A percentile compares a stretch with the other conserved stretches of the same genome.
phyloP scores from a whole-genome alignment of 2,113 vertebrate genomes.

The crab-eating macaque (Macaca fascicularis) region T2T-MFA8v1.1 NC_088380.1:81807501-81808000 shows the following conservation, averaged over 20 bases:
- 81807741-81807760: slow-evolving; percentile 51
- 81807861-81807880: slow-evolving; percentile 13
- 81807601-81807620: slow-evolving; percentile 86
- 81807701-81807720: slow-evolving; percentile 32
- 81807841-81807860: slow-evolving; percentile 1
- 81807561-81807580: slow-evolving; percentile 91
- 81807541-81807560: slow-evolving; percentile 93
- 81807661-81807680: slow-evolving; percentile 79
- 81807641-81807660: slow-evolving; percentile 83
- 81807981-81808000: background rate
- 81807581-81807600: slow-evolving; percentile 87
- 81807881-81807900: background rate
- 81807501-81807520: slow-evolving; percentile 91
- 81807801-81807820: background rate
- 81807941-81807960: background rate
- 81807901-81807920: background rate
- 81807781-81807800: background rate
- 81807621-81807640: slow-evolving; percentile 85
- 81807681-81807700: slow-evolving; percentile 62
- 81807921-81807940: background rate
- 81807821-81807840: background rate
- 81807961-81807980: background rate
- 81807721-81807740: slow-evolving; percentile 10
- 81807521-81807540: slow-evolving; percentile 90
- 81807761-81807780: background rate